phyloP scores from a whole-genome alignment of 30 jellyfish, hydroid and myxozoan species.

The Cassiopea andromeda region DNA sequence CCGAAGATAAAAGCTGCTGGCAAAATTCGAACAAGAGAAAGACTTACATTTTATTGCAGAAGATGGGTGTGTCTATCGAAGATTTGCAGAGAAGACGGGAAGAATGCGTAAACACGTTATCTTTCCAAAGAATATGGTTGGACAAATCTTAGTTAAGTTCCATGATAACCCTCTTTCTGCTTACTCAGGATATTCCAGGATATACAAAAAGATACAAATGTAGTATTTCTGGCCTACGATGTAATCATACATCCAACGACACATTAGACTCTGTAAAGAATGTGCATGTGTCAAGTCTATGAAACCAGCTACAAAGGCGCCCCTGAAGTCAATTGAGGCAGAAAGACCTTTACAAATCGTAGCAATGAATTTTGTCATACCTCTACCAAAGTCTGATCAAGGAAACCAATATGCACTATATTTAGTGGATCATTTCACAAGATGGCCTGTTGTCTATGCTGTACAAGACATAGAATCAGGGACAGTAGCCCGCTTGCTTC shows the following conservation, averaged over 20 bases:
- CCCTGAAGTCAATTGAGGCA: conserved; percentile 43
- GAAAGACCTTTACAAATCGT: conserved; percentile 53
- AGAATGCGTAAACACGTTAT: conserved; percentile 43
- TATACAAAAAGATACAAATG: conserved; percentile 28
- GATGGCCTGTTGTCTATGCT: conserved; percentile 59
- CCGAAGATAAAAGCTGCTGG: conserved; percentile 31
- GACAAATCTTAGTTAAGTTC: conserved; percentile 37
- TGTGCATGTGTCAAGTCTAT: conserved; percentile 24
- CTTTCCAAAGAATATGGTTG: conserved; percentile 49
- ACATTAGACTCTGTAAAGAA: conserved; percentile 8
- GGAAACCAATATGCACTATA: conserved; percentile 34
- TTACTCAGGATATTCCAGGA: conserved; percentile 41
- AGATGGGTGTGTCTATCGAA: conserved; percentile 46
- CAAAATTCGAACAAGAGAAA: conserved; percentile 30
- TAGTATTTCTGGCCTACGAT: conserved; percentile 51
- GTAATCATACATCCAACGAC: conserved; percentile 48
- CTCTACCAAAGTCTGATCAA: conserved; percentile 33
- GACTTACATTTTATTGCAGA: conserved; percentile 36
- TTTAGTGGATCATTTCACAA: conserved; percentile 27
- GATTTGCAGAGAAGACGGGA: conserved; percentile 32
- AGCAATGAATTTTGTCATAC: conserved; percentile 50
- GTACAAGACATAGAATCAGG: conserved; percentile 47
- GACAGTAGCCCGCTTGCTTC: conserved; percentile 43
- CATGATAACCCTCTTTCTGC: conserved; percentile 45
- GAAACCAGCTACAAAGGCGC: conserved; percentile 59